Percentiles rank a stretch among this genome's conserved stretches.
Conservation (phyloP, 2,797 vertebrate genomes). For the Chelonia mydas region DNA sequence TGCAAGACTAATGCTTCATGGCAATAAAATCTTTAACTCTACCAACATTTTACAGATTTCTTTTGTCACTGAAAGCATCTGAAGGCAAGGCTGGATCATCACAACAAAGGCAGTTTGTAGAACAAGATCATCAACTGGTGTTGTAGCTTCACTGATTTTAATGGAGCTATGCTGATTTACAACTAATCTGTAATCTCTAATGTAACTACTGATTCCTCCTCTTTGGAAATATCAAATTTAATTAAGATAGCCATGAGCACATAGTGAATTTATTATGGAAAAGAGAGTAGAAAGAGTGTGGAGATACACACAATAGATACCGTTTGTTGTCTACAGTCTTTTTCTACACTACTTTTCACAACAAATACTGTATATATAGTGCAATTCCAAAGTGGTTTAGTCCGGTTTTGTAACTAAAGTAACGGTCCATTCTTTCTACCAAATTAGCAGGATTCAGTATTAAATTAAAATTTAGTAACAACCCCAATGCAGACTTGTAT, state of each 20-base stretch:
- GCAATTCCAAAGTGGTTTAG: background rate
- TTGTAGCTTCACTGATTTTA: background rate
- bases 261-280: background rate
- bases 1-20: background rate
- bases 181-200: background rate
- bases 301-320: background rate
- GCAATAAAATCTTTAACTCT: background rate
- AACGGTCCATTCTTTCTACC: background rate
- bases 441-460: background rate
- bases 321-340: background rate
- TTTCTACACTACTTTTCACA: background rate
- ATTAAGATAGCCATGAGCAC: background rate
- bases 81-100: too few species aligned
- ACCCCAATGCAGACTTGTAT: background rate
- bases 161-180: background rate
- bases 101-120: background rate
- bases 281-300: background rate
- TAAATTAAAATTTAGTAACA: background rate
- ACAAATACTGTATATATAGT: background rate
- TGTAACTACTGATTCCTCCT: background rate
- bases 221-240: background rate
- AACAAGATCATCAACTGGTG: background rate
- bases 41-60: background rate
- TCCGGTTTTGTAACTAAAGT: background rate
- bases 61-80: background rate